Conservation (phyloP, 2,113 vertebrate species). For the Syrrhaptes paradoxus region DNA sequence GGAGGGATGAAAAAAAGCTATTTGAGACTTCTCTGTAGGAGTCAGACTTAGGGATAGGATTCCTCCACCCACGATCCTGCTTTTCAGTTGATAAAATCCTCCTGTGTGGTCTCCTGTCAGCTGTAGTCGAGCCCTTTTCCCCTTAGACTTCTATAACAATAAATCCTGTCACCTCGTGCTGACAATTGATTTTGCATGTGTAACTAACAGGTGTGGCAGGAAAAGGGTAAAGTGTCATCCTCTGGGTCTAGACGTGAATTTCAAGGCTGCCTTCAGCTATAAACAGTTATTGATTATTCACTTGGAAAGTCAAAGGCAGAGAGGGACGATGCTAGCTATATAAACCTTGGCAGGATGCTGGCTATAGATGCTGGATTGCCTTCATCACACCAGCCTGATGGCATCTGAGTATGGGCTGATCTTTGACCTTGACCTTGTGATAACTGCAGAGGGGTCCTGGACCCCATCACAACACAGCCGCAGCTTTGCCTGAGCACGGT, state of each 20-base stretch:
- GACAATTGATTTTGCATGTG: background rate
- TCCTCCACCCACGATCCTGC: background rate
- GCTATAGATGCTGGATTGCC: background rate
- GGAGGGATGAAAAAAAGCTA: background rate
- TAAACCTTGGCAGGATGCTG: background rate
- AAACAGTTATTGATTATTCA: constrained; percentile 44
- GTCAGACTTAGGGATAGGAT: background rate
- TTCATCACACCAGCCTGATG: background rate
- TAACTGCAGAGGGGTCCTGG: background rate
- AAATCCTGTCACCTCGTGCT: background rate
- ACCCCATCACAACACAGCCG: background rate
- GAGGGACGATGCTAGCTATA: background rate
- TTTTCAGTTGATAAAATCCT: background rate
- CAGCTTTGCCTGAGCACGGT: background rate
- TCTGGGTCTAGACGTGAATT: background rate
- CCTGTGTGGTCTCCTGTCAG: background rate
- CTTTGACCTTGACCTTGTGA: background rate
- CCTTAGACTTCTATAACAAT: background rate
- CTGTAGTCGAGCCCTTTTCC: background rate
- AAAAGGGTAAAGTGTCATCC: constrained; percentile 1
- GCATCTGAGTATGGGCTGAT: background rate
- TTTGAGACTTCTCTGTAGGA: background rate
- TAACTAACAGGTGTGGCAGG: background rate
- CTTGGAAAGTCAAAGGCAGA: constrained; percentile 19
- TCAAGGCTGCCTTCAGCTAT: constrained; percentile 23